phyloP scores from a whole-genome alignment of 2,113 vertebrate genomes.

The Pelusios castaneus region DNA sequence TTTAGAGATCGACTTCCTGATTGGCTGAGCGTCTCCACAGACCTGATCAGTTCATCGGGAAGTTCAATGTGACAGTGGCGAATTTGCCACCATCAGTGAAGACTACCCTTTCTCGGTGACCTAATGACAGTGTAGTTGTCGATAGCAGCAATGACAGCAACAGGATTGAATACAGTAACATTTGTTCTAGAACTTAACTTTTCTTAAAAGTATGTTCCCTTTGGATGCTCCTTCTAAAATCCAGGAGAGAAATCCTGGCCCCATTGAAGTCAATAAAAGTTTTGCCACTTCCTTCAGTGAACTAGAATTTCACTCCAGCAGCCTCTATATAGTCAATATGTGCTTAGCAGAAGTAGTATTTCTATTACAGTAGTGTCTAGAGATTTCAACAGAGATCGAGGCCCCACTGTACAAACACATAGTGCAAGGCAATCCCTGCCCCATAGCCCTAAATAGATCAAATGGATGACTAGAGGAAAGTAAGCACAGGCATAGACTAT shows the following conservation, averaged over 20 bases:
- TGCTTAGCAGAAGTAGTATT: neutral
- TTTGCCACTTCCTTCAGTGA: neutral
- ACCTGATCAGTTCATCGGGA: too few species aligned
- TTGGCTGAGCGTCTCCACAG: too few species aligned
- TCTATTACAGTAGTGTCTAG: rapidly evolving
- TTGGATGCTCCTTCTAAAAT: neutral
- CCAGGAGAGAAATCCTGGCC: neutral
- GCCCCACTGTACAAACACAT: neutral
- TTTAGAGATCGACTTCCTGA: too few species aligned
- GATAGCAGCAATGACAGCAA: neutral
- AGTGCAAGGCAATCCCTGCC: neutral
- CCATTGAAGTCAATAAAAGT: neutral
- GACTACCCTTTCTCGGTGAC: neutral
- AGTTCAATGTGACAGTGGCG: too few species aligned
- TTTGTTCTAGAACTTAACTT: neutral
- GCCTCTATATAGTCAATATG: neutral
- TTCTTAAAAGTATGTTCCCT: neutral
- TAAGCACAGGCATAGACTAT: neutral
- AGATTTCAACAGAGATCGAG: neutral
- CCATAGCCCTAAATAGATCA: neutral
- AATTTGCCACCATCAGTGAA: too few species aligned
- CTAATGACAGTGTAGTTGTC: neutral
- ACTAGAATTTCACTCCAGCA: neutral
- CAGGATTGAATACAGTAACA: neutral
- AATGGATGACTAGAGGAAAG: neutral